phyloP scores from a whole-genome alignment of 2,113 vertebrate species.

The Nematolebias whitei region DNA sequence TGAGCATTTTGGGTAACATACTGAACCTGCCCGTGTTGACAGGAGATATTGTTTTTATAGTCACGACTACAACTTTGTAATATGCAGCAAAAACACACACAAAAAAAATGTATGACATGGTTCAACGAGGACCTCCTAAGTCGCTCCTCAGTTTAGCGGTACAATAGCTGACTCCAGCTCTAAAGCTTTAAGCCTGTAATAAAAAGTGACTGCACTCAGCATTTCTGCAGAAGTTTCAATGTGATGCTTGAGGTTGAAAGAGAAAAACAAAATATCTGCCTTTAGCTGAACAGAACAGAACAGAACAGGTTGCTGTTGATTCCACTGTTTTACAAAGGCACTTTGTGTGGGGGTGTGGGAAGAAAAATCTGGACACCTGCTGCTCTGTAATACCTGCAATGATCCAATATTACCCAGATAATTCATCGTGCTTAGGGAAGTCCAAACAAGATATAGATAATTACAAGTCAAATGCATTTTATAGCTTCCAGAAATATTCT shows the following conservation, averaged over 20 bases:
- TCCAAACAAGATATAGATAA: conserved; percentile 24
- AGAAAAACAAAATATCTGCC: too few species aligned
- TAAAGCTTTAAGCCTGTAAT: background rate
- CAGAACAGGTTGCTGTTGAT: background rate
- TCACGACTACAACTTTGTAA: too few species aligned
- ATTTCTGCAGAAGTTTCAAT: background rate
- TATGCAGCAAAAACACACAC: background rate
- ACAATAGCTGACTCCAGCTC: background rate
- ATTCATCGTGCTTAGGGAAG: conserved; percentile 10
- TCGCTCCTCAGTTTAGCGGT: background rate
- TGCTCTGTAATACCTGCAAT: conserved; percentile 4
- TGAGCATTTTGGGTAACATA: too few species aligned
- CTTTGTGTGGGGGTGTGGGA: background rate
- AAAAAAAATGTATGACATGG: background rate
- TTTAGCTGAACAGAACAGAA: too few species aligned
- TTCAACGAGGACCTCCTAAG: background rate
- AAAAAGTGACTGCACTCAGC: background rate
- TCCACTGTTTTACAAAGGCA: background rate
- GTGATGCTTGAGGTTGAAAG: background rate
- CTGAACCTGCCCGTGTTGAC: too few species aligned
- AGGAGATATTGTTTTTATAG: too few species aligned
- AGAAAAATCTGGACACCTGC: background rate
- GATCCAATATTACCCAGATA: conserved; percentile 13
- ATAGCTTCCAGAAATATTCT: conserved; percentile 13
- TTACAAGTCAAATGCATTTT: conserved; percentile 37